phyloP scores from a whole-genome alignment of 37 sponge, comb jelly and placozoan genomes.

The Lycopodina hypogea region DNA sequence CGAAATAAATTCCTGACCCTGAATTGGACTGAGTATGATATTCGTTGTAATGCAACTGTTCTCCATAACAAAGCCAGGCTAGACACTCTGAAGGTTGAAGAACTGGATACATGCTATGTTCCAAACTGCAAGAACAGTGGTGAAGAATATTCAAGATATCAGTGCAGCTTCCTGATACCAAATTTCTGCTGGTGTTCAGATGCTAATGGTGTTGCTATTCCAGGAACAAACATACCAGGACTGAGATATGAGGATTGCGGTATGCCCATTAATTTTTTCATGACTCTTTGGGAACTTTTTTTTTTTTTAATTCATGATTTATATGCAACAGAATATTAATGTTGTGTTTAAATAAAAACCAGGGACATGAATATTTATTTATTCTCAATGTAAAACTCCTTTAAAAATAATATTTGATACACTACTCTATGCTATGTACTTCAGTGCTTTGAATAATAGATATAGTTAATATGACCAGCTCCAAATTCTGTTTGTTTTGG shows the following conservation, averaged over 20 bases:
- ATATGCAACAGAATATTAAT: too few species aligned
- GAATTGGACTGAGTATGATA: background rate
- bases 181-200: constrained; percentile 56
- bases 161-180: constrained; percentile 5
- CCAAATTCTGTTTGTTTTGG: too few species aligned
- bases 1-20: background rate
- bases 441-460: too few species aligned
- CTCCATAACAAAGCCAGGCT: background rate
- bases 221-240: constrained; percentile 4
- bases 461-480: too few species aligned
- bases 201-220: constrained; percentile 17
- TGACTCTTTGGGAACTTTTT: background rate
- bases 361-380: too few species aligned
- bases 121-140: constrained; percentile 23
- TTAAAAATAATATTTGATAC: too few species aligned
- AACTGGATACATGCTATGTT: constrained; percentile 11
- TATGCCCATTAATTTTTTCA: constrained; percentile 18
- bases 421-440: too few species aligned
- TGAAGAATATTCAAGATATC: background rate
- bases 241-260: constrained; percentile 18
- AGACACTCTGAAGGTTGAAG: background rate
- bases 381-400: too few species aligned
- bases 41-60: background rate
- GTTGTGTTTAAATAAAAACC: too few species aligned
- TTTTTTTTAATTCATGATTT: too few species aligned